These are phyloP conservation scores for Rhaphigaster nebulosa DNA, from an alignment of 2,888 invertebrate species.

Conservation along the genomic window DNA sequence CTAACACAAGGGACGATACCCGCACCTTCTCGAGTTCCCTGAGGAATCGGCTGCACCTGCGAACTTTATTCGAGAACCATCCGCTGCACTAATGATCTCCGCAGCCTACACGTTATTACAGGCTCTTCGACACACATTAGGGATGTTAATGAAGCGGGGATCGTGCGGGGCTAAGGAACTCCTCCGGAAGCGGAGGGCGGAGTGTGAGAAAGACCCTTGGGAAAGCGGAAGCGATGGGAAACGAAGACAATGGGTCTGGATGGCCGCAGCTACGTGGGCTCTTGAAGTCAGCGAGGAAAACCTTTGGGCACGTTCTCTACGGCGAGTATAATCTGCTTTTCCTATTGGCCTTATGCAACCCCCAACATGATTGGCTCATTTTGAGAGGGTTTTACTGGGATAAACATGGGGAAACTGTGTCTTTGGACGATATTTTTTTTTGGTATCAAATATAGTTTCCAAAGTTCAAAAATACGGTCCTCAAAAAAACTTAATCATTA, in stretches of 20 bases:
- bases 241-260: constrained; percentile 27
- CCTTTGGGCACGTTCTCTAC: background rate
- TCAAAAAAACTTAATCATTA: too few relatives aligned
- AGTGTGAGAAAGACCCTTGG: constrained; percentile 38
- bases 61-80: background rate
- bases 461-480: background rate
- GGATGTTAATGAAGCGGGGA: constrained; percentile 19
- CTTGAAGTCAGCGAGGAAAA: background rate
- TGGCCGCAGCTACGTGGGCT: background rate
- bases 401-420: background rate
- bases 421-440: background rate
- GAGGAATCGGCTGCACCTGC: background rate
- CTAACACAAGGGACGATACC: background rate
- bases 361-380: background rate
- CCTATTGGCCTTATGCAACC: background rate
- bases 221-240: constrained; percentile 45
- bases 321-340: background rate
- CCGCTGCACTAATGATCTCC: background rate
- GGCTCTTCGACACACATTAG: constrained; percentile 34
- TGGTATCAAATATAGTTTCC: background rate
- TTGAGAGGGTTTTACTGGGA: background rate
- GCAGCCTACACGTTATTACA: background rate
- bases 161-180: constrained; percentile 41
- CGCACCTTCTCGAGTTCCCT: background rate
- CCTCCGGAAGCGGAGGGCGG: constrained; percentile 41